phyloP scores from a whole-genome alignment of 2,888 invertebrate species.

The Drosophila paramelanica region DNA sequence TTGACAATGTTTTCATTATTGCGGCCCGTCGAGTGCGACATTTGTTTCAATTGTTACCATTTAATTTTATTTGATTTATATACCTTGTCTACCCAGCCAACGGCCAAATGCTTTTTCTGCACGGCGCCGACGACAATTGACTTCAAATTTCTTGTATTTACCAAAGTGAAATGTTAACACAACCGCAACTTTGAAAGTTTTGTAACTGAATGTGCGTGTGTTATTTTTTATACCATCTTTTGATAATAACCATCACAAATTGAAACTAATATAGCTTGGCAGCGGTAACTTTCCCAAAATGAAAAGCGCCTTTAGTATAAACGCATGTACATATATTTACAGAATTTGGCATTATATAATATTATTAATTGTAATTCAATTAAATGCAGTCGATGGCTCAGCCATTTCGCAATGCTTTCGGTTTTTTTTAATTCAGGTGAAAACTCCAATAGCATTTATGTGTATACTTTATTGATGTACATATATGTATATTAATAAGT shows the following conservation, averaged over 20 bases:
- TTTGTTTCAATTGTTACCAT: slow-evolving; percentile 74
- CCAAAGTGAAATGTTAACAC: slow-evolving; percentile 64
- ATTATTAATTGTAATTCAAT: slow-evolving; percentile 67
- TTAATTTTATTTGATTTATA: slow-evolving; percentile 67
- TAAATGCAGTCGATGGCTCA: slow-evolving; percentile 47
- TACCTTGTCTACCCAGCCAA: slow-evolving; percentile 15
- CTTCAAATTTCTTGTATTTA: slow-evolving; percentile 68
- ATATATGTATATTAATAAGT: not conserved
- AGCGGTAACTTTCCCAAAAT: slow-evolving; percentile 72
- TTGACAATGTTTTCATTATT: slow-evolving; percentile 58
- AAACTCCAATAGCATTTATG: slow-evolving; percentile 21
- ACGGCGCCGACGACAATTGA: slow-evolving; percentile 73
- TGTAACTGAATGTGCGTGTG: slow-evolving; percentile 44
- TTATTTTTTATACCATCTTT: slow-evolving; percentile 61
- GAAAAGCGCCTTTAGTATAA: slow-evolving; percentile 59
- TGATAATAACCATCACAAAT: slow-evolving; percentile 75
- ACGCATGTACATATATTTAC: slow-evolving; percentile 27
- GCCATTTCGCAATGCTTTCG: slow-evolving; percentile 76
- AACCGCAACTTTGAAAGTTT: slow-evolving; percentile 66
- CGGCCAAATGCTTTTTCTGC: slow-evolving; percentile 62
- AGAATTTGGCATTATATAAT: slow-evolving; percentile 64
- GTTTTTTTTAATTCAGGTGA: slow-evolving; percentile 51
- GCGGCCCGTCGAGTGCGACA: slow-evolving; percentile 29
- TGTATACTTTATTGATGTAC: not conserved
- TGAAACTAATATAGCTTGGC: slow-evolving; percentile 63